A percentile compares a stretch with the other conserved stretches of the same genome.
These are phyloP conservation scores for Drosophila littoralis DNA, from an alignment of 1,140 invertebrate genomes.

Conservation along the genomic window DNA sequence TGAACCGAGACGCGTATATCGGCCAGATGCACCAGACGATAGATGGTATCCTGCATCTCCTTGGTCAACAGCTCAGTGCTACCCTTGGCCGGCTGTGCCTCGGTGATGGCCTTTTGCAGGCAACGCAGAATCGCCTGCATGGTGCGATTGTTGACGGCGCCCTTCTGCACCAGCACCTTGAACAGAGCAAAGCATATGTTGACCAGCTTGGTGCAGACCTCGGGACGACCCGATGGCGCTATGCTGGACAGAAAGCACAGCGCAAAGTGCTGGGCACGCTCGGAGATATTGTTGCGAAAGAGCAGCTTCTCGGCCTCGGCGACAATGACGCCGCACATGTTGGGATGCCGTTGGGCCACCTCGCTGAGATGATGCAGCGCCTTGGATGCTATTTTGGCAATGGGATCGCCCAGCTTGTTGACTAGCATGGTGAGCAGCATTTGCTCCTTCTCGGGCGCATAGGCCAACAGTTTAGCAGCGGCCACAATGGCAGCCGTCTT, in stretches of 20 bases:
- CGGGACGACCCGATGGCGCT: constrained; percentile 87
- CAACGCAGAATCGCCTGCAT: constrained; percentile 91
- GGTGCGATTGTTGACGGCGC: constrained; percentile 95
- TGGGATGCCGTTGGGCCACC: constrained; percentile 93
- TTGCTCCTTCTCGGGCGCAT: constrained; percentile 95
- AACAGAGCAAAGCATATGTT: constrained; percentile 98
- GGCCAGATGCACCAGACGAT: constrained; percentile 94
- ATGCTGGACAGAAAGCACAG: constrained; percentile 95
- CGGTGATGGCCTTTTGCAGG: constrained; percentile 77
- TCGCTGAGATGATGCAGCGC: constrained; percentile 94
- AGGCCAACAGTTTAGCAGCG: constrained; percentile 91
- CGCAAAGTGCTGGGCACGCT: constrained; percentile 96
- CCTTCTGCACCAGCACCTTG: constrained; percentile 95
- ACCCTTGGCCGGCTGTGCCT: constrained; percentile 71
- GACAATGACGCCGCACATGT: constrained; percentile 95
- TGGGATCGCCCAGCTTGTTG: constrained; percentile 98
- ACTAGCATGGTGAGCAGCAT: constrained; percentile 92
- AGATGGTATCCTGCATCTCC: constrained; percentile 89
- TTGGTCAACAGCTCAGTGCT: constrained; percentile 72
- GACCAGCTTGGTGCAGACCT: constrained; percentile 93
- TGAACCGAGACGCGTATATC: constrained; percentile 94
- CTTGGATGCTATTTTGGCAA: constrained; percentile 93
- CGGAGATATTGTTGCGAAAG: constrained; percentile 93
- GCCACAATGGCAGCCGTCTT: constrained; percentile 92
- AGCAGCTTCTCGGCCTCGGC: constrained; percentile 95